phyloP scores from a whole-genome alignment of 2,113 vertebrate genomes.

The Paramisgurnus dabryanus region DNA sequence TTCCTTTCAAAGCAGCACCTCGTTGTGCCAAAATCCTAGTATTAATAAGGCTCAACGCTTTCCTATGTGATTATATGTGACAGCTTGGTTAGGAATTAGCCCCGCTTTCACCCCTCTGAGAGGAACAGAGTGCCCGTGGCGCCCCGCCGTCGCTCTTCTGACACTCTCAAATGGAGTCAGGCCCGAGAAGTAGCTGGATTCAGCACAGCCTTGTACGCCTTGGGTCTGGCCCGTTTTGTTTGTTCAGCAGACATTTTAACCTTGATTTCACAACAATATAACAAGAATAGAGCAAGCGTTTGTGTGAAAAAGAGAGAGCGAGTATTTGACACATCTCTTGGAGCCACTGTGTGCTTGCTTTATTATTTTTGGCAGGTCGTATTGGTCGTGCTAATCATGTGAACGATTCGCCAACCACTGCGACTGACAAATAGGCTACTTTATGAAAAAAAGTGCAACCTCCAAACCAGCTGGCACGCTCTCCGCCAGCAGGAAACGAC shows the following conservation, averaged over 20 bases:
- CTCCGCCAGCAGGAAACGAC: conserved; percentile 78
- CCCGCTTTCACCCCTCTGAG: conserved; percentile 65
- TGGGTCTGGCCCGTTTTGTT: conserved; percentile 67
- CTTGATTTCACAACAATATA: conserved; percentile 80
- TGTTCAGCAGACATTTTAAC: conserved; percentile 79
- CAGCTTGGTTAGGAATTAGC: conserved; percentile 67
- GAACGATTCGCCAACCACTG: conserved; percentile 70
- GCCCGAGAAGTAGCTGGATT: conserved; percentile 36
- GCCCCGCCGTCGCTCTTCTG: conserved; percentile 59
- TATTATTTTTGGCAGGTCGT: conserved; percentile 81
- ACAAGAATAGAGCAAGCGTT: conserved; percentile 68
- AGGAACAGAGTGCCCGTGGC: conserved; percentile 56
- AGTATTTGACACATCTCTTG: conserved; percentile 81
- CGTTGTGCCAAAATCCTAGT: conserved; percentile 60
- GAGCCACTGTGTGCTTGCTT: conserved; percentile 78
- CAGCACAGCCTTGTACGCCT: conserved; percentile 44
- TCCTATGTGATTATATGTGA: conserved; percentile 72
- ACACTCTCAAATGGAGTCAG: conserved; percentile 53
- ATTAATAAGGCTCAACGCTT: conserved; percentile 72
- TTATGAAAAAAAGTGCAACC: conserved; percentile 81
- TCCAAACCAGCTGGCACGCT: conserved; percentile 74
- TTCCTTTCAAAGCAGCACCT: conserved; percentile 64
- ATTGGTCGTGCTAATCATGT: conserved; percentile 82
- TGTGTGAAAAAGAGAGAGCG: conserved; percentile 59
- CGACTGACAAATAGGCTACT: conserved; percentile 76